Evolutionary conservation across 2,888 invertebrate genomes (phyloP), one percentile per base, ranked within the genome.

Genomic region (Caenorhabditis imperialis): DNA sequence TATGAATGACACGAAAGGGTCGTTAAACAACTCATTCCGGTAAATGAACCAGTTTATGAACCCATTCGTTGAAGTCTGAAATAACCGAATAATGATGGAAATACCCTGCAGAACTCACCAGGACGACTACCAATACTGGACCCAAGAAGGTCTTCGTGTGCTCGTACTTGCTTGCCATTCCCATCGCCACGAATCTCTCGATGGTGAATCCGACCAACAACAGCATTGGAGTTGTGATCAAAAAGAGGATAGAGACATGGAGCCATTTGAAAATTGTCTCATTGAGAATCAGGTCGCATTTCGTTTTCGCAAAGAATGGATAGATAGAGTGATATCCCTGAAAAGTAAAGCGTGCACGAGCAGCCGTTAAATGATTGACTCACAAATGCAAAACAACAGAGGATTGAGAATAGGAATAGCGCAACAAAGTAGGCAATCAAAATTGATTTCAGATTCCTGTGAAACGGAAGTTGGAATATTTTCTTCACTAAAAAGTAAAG

Each of bases 181-280:
- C 25, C 7, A 61, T 30, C 3, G 70, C 70, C n/a, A 55, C 18
- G 8, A 61, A 35, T n/a, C 70, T 38, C 38, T 71, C 70, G 14
- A 71, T 55, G 14, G 70, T 54, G 22, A 71, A 54, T 37, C 50
- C 48, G 25, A 71, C 30, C 0, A 55, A 50, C 18, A 71, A 8
- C 2, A 62, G 7, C 61, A 71, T 71, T 30, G 61, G 70, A 12
- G 38, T 37, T 2, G 55, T 55, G 18, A 61, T 61, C 20, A 48
- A 23, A 22, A 71, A n/a, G 0, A 61, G 45, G 20, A 38, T 42
- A 14, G 25, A 0, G 0, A 71, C 14, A 18, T 71, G 61, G 2
- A 35, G 38, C 12, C n/a, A 33, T 44, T 48, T 48, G 18, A 71
- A 71, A 10, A 61, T 16, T n/a, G 8, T 5, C 12, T 45, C 3